Evolutionary conservation across 2,113 vertebrate species (phyloP), one percentile per base, ranked within the genome.

Genomic region (Hippopotamus amphibius): DNA sequence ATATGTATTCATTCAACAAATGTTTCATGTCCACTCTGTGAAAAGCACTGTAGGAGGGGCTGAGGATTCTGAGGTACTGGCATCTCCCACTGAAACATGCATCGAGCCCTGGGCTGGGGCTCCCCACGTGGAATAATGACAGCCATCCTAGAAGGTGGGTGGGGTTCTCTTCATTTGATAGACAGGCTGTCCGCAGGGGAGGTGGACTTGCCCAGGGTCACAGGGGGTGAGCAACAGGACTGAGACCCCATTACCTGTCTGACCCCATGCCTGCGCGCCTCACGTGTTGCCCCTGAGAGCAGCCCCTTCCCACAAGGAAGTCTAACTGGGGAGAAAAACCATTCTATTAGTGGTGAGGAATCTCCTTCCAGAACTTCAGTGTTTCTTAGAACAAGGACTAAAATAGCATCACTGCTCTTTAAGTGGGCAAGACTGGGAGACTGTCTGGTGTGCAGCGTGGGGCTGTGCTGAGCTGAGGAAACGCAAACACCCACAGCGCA

Each of bases 261-360:
- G 13, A 63, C 33, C 8, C 68, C 13, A 0, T 0, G 55, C 43
- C 28, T 1, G 0, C 37, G 0, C 15, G 6, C 63, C 26, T 50
- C 24, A 43, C 0, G 2, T 15, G 11, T 11, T n/a, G 19, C 14
- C 30, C 59, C 21, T 2, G 12, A 48, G n/a, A 66, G 77, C 61
- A 13, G 15, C 86, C 66, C 26, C 81, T 74, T 65, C 50, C 80
- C 66, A 41, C 63, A 11, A 14, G 53, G 79, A 65, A 26, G 48
- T 28, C 66, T 77, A 11, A 30, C 77, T 55, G 26, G 30, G 55
- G 12, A 55, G 22, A 50, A 66, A 66, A 50, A n/a, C 7, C n/a
- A 48, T 17, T 28, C 21, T 26, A 21, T 33, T 24, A 0, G 14
- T 33, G 65, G 22, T 14, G 14, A 48, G 12, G 33, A 33, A 2